phyloP scores from a whole-genome alignment of 2,113 vertebrate species.

The Daubentonia madagascariensis region DNA sequence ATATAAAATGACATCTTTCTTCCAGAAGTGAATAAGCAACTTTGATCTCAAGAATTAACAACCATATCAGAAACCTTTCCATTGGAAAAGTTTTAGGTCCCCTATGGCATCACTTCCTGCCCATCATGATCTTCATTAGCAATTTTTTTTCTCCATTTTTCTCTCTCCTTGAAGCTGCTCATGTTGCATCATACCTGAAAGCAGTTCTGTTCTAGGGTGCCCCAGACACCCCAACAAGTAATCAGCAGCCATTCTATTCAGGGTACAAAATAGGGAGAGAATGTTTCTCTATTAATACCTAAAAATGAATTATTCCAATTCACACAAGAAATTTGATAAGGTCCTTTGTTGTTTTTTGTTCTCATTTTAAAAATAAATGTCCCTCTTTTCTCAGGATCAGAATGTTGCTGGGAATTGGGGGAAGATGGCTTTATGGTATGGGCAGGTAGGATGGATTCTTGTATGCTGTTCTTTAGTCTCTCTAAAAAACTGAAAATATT shows the following conservation, averaged over 20 bases:
- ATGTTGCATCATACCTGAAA: neutral
- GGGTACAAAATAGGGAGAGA: neutral
- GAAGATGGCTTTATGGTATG: neutral
- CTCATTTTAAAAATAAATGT: neutral
- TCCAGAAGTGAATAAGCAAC: neutral
- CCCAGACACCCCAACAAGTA: neutral
- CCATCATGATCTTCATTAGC: neutral
- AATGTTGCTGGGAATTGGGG: neutral
- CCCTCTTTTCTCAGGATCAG: neutral
- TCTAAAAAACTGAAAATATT: neutral
- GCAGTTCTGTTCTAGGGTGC: neutral
- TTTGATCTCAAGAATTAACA: neutral
- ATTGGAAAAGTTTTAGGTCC: neutral
- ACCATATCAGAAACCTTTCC: neutral
- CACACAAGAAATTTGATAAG: neutral
- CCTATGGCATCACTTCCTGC: neutral
- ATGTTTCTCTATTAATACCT: neutral
- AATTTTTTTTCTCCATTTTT: neutral
- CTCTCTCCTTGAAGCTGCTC: neutral
- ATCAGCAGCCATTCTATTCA: neutral
- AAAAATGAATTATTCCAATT: neutral
- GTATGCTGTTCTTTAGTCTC: neutral
- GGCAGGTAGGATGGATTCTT: neutral
- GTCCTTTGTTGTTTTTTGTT: neutral
- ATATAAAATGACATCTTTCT: neutral